These are phyloP conservation scores for Drosophila diplacantha DNA, from an alignment of 2,888 invertebrate genomes.

Conservation along the genomic window DNA sequence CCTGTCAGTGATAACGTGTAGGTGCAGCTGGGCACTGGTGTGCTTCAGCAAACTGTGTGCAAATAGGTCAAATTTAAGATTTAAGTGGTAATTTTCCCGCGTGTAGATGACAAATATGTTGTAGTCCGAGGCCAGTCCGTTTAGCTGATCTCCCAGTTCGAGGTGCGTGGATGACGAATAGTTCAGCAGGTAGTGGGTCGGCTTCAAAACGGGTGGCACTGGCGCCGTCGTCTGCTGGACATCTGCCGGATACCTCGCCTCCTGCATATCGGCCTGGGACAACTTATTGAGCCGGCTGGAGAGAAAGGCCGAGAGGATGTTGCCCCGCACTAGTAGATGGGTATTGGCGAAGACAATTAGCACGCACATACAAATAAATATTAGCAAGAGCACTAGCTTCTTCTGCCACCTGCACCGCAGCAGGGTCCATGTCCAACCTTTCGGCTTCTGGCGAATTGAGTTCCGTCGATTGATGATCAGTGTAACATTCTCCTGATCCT, in stretches of 20 bases:
- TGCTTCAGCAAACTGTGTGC: constrained; percentile 75
- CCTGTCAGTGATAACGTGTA: constrained; percentile 82
- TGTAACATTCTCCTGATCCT: constrained; percentile 63
- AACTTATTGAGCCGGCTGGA: constrained; percentile 44
- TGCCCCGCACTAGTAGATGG: constrained; percentile 66
- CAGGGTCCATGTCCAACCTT: constrained; percentile 46
- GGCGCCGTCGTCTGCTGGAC: constrained; percentile 33
- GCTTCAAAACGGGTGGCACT: constrained; percentile 40
- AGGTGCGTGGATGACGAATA: constrained; percentile 46
- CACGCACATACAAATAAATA: constrained; percentile 70
- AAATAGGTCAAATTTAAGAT: constrained; percentile 76
- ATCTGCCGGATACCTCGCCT: constrained; percentile 37
- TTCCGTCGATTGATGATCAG: constrained; percentile 59
- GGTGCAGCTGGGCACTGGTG: constrained; percentile 78
- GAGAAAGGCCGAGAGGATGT: constrained; percentile 65
- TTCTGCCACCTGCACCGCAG: constrained; percentile 71
- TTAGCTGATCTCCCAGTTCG: constrained; percentile 42
- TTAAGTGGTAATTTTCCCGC: constrained; percentile 75
- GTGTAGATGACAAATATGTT: constrained; percentile 77
- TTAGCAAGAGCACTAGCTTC: constrained; percentile 67
- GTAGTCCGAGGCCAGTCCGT: constrained; percentile 62
- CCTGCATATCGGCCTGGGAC: constrained; percentile 39
- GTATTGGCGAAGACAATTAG: constrained; percentile 75
- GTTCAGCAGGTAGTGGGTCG: constrained; percentile 58
- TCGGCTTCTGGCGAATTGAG: constrained; percentile 50